Conservation (phyloP, 2,888 invertebrate species). For the Drosophila paracracens region DNA sequence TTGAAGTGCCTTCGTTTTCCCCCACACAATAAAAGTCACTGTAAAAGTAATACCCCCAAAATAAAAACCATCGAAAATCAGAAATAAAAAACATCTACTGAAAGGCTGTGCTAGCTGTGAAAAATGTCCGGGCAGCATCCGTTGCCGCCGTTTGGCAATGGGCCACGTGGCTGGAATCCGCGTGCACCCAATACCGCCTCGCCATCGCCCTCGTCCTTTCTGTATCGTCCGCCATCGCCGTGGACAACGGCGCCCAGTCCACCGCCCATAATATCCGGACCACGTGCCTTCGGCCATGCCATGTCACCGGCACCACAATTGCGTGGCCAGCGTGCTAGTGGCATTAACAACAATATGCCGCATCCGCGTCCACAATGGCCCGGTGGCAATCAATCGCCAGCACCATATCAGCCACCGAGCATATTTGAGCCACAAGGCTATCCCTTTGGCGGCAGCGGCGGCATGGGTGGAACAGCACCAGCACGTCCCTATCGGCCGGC, state of each 20-base stretch:
- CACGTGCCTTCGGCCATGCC: slow-evolving; percentile 85
- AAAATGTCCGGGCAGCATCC: slow-evolving; percentile 84
- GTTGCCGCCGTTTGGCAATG: slow-evolving; percentile 80
- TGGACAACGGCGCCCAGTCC: slow-evolving; percentile 89
- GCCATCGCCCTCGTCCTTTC: slow-evolving; percentile 87
- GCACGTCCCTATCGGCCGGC: slow-evolving; percentile 85
- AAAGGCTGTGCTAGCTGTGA: slow-evolving; percentile 44
- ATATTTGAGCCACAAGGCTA: slow-evolving; percentile 53
- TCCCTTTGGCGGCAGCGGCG: slow-evolving; percentile 39
- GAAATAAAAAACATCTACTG: slow-evolving; percentile 14
- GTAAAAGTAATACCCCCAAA: not conserved
- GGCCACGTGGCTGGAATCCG: slow-evolving; percentile 84
- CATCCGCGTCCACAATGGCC: slow-evolving; percentile 90
- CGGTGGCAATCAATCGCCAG: slow-evolving; percentile 83
- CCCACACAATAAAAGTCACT: slow-evolving; percentile 10
- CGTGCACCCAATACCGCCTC: slow-evolving; percentile 81
- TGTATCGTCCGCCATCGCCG: slow-evolving; percentile 91
- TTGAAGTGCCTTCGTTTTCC: slow-evolving; percentile 51
- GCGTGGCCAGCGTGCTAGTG: slow-evolving; percentile 84
- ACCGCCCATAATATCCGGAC: slow-evolving; percentile 89
- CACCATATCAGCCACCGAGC: slow-evolving; percentile 82
- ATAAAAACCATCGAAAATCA: not conserved
- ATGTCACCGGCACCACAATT: slow-evolving; percentile 86
- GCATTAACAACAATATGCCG: slow-evolving; percentile 85
- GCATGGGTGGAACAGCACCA: slow-evolving; percentile 63